These are phyloP conservation scores for Stictonetta naevosa DNA, from an alignment of 2,113 vertebrate genomes.

Conservation along the genomic window DNA sequence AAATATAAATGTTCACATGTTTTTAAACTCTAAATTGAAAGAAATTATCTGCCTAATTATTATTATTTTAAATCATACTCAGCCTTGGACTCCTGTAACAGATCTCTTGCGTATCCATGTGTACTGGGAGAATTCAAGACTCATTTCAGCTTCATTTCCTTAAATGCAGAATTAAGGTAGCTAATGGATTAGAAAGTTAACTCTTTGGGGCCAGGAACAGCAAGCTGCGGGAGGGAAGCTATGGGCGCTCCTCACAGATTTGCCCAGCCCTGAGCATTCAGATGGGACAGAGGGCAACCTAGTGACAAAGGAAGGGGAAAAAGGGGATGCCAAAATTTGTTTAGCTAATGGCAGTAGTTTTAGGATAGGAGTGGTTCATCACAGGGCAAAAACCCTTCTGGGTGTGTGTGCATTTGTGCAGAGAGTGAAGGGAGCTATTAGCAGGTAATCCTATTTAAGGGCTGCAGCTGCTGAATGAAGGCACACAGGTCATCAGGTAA, in stretches of 20 bases:
- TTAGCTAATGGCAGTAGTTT: neutral
- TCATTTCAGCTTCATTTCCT: neutral
- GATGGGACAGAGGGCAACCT: neutral
- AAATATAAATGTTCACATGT: neutral
- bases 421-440: neutral
- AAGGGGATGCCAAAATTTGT: neutral
- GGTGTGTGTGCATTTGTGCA: neutral
- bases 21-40: constrained; percentile 16
- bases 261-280: neutral
- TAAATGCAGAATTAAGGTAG: constrained; percentile 14
- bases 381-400: neutral
- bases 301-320: neutral
- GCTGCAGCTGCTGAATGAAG: neutral
- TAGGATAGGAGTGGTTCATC: neutral
- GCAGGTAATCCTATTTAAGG: neutral
- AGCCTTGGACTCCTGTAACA: neutral
- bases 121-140: neutral
- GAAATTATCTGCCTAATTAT: neutral
- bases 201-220: neutral
- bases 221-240: neutral
- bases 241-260: neutral
- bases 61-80: neutral
- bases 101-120: fast-evolving
- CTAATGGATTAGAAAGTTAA: neutral
- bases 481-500: constrained; percentile 16